phyloP scores from a whole-genome alignment of 1,140 invertebrate genomes.

The Sitophilus oryzae region DNA sequence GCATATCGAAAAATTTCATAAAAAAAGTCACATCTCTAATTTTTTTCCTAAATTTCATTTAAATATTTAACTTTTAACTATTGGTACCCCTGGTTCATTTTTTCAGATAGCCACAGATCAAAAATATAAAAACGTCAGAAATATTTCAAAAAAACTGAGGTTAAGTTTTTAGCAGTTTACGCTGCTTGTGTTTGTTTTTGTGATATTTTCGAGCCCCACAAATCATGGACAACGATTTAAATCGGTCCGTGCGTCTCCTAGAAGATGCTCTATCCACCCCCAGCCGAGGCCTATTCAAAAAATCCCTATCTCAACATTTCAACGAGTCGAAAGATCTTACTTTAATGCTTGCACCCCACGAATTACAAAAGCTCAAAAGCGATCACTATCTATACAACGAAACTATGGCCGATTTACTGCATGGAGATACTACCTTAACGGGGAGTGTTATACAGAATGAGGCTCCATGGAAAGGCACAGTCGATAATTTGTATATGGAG shows the following conservation, averaged over 20 bases:
- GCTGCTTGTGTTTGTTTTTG: neutral
- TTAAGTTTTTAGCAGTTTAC: neutral
- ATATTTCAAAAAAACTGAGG: neutral
- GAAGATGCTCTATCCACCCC: conserved; percentile 37
- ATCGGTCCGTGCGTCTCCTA: conserved; percentile 37
- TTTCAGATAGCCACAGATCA: no score
- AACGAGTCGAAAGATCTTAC: conserved; percentile 28
- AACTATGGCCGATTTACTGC: conserved; percentile 44
- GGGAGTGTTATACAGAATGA: conserved; percentile 45
- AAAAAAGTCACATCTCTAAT: no score
- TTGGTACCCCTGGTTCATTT: no score
- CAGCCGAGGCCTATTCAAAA: conserved; percentile 33
- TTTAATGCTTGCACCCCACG: conserved; percentile 38
- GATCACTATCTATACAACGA: conserved; percentile 30
- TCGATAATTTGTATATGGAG: conserved; percentile 52
- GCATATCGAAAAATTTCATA: no score
- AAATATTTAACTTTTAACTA: no score
- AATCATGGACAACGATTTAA: conserved; percentile 39
- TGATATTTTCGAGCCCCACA: neutral
- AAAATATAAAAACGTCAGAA: no score
- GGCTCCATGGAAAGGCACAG: conserved; percentile 47
- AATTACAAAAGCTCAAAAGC: conserved; percentile 37
- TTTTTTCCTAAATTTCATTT: no score
- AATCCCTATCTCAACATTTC: conserved; percentile 10
- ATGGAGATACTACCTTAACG: conserved; percentile 37